Conservation (phyloP, 2,888 invertebrate species). For the Heliconius erato region DNA sequence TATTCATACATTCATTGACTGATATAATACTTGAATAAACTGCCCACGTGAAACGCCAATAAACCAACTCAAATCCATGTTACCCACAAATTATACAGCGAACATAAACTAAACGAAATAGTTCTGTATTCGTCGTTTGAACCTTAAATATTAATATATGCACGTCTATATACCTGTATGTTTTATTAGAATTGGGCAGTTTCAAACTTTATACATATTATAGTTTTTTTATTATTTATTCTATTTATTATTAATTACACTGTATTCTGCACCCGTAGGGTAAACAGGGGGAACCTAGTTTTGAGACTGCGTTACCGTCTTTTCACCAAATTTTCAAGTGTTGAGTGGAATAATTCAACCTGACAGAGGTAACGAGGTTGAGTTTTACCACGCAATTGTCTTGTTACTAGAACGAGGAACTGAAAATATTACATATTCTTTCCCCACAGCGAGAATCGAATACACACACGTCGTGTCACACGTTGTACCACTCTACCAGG, state of each 20-base stretch:
- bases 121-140: background rate
- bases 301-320: too few species aligned
- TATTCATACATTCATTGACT: background rate
- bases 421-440: background rate
- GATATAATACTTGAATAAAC: background rate
- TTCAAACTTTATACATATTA: constrained; percentile 32
- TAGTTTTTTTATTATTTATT: background rate
- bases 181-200: constrained; percentile 2
- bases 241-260: background rate
- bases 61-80: constrained; percentile 12
- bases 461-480: too few species aligned
- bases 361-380: too few species aligned
- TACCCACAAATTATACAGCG: constrained; percentile 4
- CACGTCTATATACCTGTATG: background rate
- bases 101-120: constrained; percentile 20
- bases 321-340: background rate
- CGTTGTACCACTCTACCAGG: too few species aligned
- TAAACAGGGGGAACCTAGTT: background rate
- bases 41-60: background rate
- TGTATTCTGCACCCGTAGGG: background rate
- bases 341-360: background rate
- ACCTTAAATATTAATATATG: constrained; percentile 25
- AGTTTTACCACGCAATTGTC: too few species aligned
- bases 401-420: too few species aligned
- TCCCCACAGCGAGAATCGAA: too few species aligned